Evolutionary conservation across 2,113 vertebrate species (phyloP).

Genomic region (Stictonetta naevosa): DNA sequence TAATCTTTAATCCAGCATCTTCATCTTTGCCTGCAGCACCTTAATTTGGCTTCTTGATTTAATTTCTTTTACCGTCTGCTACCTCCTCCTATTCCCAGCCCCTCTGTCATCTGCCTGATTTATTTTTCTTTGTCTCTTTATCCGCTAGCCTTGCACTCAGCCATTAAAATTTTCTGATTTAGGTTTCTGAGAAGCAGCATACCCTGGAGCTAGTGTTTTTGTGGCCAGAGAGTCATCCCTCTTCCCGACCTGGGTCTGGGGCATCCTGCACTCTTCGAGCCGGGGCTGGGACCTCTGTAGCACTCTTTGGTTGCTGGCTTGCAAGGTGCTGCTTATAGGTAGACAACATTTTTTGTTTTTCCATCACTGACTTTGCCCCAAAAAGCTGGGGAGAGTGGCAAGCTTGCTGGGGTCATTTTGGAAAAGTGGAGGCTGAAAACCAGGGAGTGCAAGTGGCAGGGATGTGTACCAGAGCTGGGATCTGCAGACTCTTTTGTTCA

Average conservation of each 20-base stretch:
- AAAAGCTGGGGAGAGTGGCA: not conserved
- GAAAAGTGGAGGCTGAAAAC: not conserved
- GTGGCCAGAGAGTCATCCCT: not conserved
- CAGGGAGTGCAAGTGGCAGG: not conserved
- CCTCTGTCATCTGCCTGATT: conserved; percentile 65
- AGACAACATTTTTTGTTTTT: not conserved
- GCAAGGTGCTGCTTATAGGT: not conserved
- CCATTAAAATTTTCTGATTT: conserved; percentile 59
- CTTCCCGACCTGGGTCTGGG: conserved; percentile 14
- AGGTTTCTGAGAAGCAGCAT: conserved; percentile 50
- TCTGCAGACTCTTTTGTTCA: not conserved
- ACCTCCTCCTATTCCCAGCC: conserved; percentile 54
- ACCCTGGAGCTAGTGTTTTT: conserved; percentile 36
- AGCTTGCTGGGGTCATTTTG: not conserved
- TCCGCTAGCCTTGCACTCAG: not conserved
- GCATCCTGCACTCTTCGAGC: not conserved
- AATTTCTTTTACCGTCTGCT: conserved; percentile 68
- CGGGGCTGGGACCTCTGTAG: not conserved
- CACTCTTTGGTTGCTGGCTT: not conserved
- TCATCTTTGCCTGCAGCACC: conserved; percentile 64
- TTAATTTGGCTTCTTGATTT: conserved; percentile 67
- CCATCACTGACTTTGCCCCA: not conserved
- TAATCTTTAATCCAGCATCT: conserved; percentile 69
- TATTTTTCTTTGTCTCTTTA: conserved; percentile 64
- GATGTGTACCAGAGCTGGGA: not conserved